These are phyloP conservation scores for Cybosia mesomella DNA, from an alignment of 2,888 invertebrate genomes.

Conservation along the genomic window DNA sequence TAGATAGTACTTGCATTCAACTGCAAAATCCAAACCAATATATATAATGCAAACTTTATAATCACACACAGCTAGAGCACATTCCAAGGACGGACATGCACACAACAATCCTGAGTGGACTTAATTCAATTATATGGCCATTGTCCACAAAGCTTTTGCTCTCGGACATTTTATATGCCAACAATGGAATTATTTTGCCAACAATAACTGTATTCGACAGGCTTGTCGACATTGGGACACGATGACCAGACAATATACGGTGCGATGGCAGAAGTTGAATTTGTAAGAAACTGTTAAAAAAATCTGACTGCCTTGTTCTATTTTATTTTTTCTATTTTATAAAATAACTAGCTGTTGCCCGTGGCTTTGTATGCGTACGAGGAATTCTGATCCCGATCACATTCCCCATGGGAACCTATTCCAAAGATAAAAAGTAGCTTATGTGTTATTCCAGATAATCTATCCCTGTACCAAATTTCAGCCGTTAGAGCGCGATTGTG, in stretches of 20 bases:
- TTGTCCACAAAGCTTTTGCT: constrained; percentile 76
- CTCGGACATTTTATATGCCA: constrained; percentile 62
- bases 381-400: no score
- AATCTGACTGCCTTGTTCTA: no score
- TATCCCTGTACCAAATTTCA: no score
- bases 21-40: constrained; percentile 23
- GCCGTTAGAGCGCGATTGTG: no score
- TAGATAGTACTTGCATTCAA: constrained; percentile 18
- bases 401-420: no score
- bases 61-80: constrained; percentile 12
- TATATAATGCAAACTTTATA: constrained; percentile 14
- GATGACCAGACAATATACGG: constrained; percentile 41
- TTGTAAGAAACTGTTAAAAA: constrained; percentile 6
- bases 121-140: constrained; percentile 81
- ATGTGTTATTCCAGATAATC: no score
- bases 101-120: constrained; percentile 56
- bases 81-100: constrained; percentile 60
- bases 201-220: constrained; percentile 79
- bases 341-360: no score
- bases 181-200: constrained; percentile 83
- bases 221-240: constrained; percentile 55
- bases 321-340: not conserved
- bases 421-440: no score
- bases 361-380: no score
- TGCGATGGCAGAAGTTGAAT: constrained; percentile 31